These are phyloP conservation scores for Trachymyrmex septentrionalis DNA, from an alignment of 1,140 invertebrate genomes.

Conservation along the genomic window DNA sequence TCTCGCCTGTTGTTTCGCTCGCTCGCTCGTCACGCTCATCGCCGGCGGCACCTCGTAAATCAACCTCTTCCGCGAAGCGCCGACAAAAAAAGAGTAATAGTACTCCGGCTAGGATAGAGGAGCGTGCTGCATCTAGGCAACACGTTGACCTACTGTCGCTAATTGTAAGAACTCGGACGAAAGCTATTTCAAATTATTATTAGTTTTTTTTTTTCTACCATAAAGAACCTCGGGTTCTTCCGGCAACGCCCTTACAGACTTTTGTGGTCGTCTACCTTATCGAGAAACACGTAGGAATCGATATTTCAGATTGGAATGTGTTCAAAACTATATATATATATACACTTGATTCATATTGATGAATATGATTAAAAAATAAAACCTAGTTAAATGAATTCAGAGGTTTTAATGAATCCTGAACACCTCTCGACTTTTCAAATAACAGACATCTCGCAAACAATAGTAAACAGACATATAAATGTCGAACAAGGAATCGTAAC, in stretches of 20 bases:
- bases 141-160: constrained; percentile 17
- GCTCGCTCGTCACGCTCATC: constrained; percentile 21
- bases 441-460: no score
- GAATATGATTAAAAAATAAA: no score
- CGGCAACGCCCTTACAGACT: no score
- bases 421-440: no score
- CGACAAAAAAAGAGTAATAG: constrained; percentile 9
- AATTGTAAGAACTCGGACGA: constrained; percentile 2
- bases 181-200: not conserved
- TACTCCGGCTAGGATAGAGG: not conserved
- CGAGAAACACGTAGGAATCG: not conserved
- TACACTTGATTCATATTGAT: no score
- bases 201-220: not conserved
- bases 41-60: constrained; percentile 52
- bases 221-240: not conserved
- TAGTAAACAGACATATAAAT: no score
- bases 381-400: no score
- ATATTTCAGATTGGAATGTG: not conserved
- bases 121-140: constrained; percentile 26
- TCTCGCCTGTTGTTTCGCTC: constrained; percentile 29
- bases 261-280: not conserved
- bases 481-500: no score
- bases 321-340: no score
- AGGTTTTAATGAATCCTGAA: no score
- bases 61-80: constrained; percentile 37